Evolutionary conservation across 2,797 vertebrate genomes (phyloP), one percentile per base, ranked within the genome.

Genomic region (Sebastes minor): DNA sequence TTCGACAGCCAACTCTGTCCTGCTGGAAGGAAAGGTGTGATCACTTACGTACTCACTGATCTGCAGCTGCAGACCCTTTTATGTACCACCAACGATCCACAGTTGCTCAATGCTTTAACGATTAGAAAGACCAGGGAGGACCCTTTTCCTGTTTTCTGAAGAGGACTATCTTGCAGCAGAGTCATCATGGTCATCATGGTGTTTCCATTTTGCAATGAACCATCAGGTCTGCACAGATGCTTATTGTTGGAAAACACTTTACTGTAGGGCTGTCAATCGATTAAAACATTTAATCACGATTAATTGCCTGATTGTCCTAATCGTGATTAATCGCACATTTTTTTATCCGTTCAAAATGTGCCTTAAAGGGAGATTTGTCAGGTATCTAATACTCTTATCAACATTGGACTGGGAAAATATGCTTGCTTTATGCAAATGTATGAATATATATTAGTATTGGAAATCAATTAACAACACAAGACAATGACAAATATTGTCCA

Each of bases 21-120:
- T 93, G 84, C 56, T 91, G 92, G 92, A 95, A 93, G 89, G 88
- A 90, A 91, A 95, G 90, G 93, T 94, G 93, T 94, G 90, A 94
- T 86, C 28, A 46, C 66, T 84, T 81, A 65, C 66, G 82, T 88
- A 88, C 71, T 81, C 73, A 28, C 38, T 62, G 75, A 85, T 83
- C 81, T 83, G 76, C 92, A 94, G 91, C 89, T 93, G 90, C 80
- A 89, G 46, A 55, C 22, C 20, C 59, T 71, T 84, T 63, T 59
- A 61, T 70, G 23, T 56, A 55, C 75, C 83, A 78, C 32, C 70
- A 67, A 71, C 28, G 66, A 53, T 18, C 18, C 33, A 62, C 27
- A 53, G 11, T 55, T 38, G 35, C 35, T 38, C 25, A 56, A 32
- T 71, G 32, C 6, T 32, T 16, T 66, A 20, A 49, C 20, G 23